A percentile compares a stretch with the other conserved stretches of the same genome.
These are phyloP conservation scores for Nothocercus julius DNA, from an alignment of 2,113 vertebrate species.

Conservation along the genomic window DNA sequence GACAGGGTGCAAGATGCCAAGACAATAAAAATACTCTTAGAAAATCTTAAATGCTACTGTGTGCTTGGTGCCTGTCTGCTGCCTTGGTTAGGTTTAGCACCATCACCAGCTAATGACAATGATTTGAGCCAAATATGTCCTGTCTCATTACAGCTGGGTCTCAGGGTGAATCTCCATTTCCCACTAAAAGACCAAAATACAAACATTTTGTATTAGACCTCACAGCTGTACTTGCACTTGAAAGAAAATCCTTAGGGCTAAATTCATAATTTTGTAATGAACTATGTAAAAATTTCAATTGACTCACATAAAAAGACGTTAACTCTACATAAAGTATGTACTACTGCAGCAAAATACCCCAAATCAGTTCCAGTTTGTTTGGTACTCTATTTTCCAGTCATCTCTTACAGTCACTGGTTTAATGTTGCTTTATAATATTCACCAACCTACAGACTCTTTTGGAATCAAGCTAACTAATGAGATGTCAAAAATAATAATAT, in stretches of 20 bases:
- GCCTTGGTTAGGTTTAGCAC: neutral
- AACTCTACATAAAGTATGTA: neutral
- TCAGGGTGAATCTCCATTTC: neutral
- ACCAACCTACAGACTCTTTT: neutral
- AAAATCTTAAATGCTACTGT: neutral
- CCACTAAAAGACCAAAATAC: neutral
- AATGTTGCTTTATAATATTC: slow-evolving; percentile 10
- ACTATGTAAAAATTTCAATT: neutral
- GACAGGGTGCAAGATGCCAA: neutral
- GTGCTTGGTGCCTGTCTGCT: neutral
- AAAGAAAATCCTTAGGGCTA: neutral
- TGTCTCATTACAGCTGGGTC: neutral
- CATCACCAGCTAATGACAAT: neutral
- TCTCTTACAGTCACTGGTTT: neutral
- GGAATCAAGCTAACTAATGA: slow-evolving; percentile 58
- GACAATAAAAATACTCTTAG: neutral
- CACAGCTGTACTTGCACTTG: neutral
- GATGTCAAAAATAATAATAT: slow-evolving; percentile 52
- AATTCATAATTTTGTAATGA: neutral
- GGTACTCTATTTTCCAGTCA: neutral
- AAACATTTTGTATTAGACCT: neutral
- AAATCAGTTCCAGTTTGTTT: neutral
- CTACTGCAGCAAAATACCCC: neutral
- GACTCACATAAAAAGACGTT: neutral
- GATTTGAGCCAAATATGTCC: neutral